Evolutionary conservation across 2,797 vertebrate species (phyloP).

Genomic region (Vultur gryphus): DNA sequence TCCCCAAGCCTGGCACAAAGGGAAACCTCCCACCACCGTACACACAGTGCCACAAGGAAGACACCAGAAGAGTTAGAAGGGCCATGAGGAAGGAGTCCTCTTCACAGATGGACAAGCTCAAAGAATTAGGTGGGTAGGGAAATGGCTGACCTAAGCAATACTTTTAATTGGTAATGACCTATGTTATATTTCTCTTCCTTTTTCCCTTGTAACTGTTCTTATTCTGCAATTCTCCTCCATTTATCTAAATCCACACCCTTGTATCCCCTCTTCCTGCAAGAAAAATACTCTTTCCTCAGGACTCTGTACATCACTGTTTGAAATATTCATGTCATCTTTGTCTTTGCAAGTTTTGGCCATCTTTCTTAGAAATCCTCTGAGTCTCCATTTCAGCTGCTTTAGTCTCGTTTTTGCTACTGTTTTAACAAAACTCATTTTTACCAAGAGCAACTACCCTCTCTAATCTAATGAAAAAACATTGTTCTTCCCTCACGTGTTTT

Average conservation of each 20-base stretch:
- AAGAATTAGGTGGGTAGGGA: background rate
- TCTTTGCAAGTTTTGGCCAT: background rate
- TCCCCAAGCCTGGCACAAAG: background rate
- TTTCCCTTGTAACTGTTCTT: background rate
- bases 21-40: background rate
- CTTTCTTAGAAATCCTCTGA: background rate
- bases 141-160: background rate
- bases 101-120: background rate
- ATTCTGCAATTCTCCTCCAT: background rate
- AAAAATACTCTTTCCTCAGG: background rate
- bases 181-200: background rate
- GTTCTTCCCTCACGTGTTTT: background rate
- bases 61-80: background rate
- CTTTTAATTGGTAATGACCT: background rate
- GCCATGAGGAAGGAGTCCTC: background rate
- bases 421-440: background rate
- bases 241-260: background rate
- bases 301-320: background rate
- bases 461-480: background rate
- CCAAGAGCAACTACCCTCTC: background rate
- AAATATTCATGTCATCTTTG: background rate
- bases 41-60: background rate
- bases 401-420: background rate
- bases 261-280: background rate
- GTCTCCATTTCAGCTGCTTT: background rate